Conservation (phyloP, 2,888 invertebrate species). For the Aporophyla lueneburgensis region DNA sequence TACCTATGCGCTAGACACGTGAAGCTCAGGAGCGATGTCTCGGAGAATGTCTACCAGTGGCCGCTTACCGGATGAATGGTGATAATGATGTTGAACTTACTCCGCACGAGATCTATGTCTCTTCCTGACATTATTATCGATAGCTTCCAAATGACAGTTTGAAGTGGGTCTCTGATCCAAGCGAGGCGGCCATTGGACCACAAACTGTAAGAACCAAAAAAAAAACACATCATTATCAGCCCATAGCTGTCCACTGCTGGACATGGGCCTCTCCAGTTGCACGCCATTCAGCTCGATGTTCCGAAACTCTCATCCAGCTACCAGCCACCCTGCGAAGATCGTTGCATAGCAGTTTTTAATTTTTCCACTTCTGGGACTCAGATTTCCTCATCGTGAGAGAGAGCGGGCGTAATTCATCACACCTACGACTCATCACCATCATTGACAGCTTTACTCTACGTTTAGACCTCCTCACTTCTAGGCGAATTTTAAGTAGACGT, state of each 20-base stretch:
- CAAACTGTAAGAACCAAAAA: background rate
- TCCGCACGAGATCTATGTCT: background rate
- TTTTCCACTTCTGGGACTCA: background rate
- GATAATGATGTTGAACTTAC: constrained; percentile 17
- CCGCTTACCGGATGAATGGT: background rate
- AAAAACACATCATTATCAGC: no score
- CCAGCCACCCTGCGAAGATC: no score
- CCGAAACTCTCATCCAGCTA: no score
- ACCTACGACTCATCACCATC: background rate
- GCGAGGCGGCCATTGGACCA: background rate
- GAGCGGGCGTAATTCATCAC: background rate
- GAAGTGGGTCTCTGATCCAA: constrained; percentile 18
- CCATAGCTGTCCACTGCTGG: no score
- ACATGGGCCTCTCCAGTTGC: no score
- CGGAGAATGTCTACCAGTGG: background rate
- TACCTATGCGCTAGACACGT: background rate
- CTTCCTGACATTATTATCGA: background rate
- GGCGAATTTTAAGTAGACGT: background rate
- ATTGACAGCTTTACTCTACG: no score
- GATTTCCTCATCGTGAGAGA: no score
- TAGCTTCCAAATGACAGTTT: constrained; percentile 7
- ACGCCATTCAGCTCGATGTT: no score
- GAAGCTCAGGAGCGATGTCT: background rate
- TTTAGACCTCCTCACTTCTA: background rate
- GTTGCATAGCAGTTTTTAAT: no score